Percentiles rank a stretch among this genome's conserved stretches.
These are phyloP conservation scores for Teleopsis dalmanni DNA, from an alignment of 1,140 invertebrate species.

Conservation along the genomic window DNA sequence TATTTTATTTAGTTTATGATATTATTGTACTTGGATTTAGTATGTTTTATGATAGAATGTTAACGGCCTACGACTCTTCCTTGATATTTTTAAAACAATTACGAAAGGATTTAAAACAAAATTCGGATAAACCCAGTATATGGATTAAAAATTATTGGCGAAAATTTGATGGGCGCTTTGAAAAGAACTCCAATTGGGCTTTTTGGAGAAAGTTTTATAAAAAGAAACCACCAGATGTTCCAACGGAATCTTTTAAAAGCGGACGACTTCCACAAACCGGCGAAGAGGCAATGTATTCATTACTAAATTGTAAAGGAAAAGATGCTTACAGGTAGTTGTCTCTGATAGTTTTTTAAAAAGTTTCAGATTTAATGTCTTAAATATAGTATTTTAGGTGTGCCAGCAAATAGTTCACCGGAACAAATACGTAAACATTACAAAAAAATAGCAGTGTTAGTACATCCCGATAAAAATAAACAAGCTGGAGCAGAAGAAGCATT, in stretches of 20 bases:
- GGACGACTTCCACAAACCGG: constrained; percentile 73
- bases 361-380: not conserved
- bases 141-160: constrained; percentile 38
- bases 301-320: constrained; percentile 87
- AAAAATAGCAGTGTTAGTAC: constrained; percentile 84
- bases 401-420: constrained; percentile 78
- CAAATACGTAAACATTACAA: constrained; percentile 92
- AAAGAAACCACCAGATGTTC: constrained; percentile 28
- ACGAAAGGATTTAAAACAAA: constrained; percentile 36
- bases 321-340: constrained; percentile 77
- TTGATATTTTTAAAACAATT: constrained; percentile 26
- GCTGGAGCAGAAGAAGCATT: constrained; percentile 92
- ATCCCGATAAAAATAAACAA: constrained; percentile 92
- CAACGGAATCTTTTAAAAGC: constrained; percentile 28
- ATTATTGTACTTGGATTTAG: constrained; percentile 68
- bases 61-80: constrained; percentile 23
- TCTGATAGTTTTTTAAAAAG: not conserved
- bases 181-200: constrained; percentile 38
- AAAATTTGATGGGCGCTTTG: constrained; percentile 34
- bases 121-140: constrained; percentile 38
- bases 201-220: constrained; percentile 39
- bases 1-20: constrained; percentile 68
- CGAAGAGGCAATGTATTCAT: constrained; percentile 87
- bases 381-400: constrained; percentile 75
- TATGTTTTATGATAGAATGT: constrained; percentile 55